Evolutionary conservation across 2,113 vertebrate genomes (phyloP).

Genomic region (Megalops atlanticus): DNA sequence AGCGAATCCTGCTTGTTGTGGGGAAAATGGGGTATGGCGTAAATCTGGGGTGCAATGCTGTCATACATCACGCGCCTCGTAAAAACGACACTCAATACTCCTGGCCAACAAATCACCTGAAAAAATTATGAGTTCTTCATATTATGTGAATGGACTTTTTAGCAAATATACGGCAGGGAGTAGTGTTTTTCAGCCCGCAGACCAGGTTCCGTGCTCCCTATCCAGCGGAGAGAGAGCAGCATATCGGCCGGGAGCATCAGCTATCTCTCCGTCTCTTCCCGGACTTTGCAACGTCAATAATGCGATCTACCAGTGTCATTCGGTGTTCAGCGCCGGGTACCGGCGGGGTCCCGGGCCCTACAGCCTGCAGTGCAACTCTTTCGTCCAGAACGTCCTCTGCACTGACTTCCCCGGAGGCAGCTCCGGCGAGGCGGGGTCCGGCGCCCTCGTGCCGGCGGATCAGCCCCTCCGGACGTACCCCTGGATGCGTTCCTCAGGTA

Average conservation of each 20-base stretch:
- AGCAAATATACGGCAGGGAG: conserved; percentile 86
- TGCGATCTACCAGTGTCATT: conserved; percentile 76
- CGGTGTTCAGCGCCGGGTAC: conserved; percentile 75
- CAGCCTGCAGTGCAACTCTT: conserved; percentile 81
- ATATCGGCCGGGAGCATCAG: conserved; percentile 77
- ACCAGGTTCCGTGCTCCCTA: conserved; percentile 82
- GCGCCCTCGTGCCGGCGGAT: conserved; percentile 78
- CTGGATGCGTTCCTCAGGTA: conserved; percentile 94
- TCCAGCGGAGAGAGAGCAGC: conserved; percentile 79
- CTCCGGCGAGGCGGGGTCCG: conserved; percentile 82
- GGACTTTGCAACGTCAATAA: conserved; percentile 87
- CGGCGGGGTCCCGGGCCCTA: conserved; percentile 79
- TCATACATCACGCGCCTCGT: conserved; percentile 97
- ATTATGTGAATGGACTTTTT: conserved; percentile 95
- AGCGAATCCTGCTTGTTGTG: conserved; percentile 76
- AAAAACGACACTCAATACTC: conserved; percentile 97
- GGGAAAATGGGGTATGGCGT: conserved; percentile 95
- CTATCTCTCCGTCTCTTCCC: conserved; percentile 77
- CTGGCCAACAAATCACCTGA: conserved; percentile 93
- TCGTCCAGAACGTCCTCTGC: conserved; percentile 87
- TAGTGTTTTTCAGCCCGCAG: conserved; percentile 84
- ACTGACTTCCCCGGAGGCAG: conserved; percentile 79
- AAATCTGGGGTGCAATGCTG: conserved; percentile 97
- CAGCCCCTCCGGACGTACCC: conserved; percentile 87
- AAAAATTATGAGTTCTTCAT: conserved; percentile 95